phyloP scores from a whole-genome alignment of 2,888 invertebrate genomes.

The Xylocampa areola region DNA sequence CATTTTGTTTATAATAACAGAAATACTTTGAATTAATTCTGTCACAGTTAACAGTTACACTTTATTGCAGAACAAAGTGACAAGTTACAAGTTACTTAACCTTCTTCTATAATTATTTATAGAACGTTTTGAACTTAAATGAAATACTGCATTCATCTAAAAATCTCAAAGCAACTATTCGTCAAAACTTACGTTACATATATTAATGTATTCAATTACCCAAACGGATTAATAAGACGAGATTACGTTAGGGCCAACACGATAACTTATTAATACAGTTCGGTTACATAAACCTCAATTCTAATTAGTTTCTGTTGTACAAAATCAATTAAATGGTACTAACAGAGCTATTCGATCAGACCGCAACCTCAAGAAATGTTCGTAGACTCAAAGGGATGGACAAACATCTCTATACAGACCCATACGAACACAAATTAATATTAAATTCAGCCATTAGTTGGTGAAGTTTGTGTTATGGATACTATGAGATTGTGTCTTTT shows the following conservation, averaged over 20 bases:
- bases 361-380: conserved; percentile 83
- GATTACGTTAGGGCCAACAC: conserved; percentile 77
- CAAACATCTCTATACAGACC: conserved; percentile 63
- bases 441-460: conserved; percentile 62
- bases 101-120: neutral
- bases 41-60: no score
- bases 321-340: conserved; percentile 87
- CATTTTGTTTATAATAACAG: no score
- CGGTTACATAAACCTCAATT: conserved; percentile 85
- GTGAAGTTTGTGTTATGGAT: conserved; percentile 35
- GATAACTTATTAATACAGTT: conserved; percentile 83
- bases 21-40: no score
- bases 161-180: conserved; percentile 3
- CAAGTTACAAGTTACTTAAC: neutral
- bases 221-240: conserved; percentile 71
- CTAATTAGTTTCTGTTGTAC: conserved; percentile 87
- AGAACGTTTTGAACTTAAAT: neutral
- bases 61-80: no score
- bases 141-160: neutral
- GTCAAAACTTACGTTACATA: conserved; percentile 33
- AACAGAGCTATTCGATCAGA: conserved; percentile 75
- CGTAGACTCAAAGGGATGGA: conserved; percentile 77
- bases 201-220: conserved; percentile 73
- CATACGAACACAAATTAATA: conserved; percentile 65
- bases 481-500: conserved; percentile 16